phyloP scores from a whole-genome alignment of 2,113 vertebrate species.

The Ictidomys tridecemlineatus region DNA sequence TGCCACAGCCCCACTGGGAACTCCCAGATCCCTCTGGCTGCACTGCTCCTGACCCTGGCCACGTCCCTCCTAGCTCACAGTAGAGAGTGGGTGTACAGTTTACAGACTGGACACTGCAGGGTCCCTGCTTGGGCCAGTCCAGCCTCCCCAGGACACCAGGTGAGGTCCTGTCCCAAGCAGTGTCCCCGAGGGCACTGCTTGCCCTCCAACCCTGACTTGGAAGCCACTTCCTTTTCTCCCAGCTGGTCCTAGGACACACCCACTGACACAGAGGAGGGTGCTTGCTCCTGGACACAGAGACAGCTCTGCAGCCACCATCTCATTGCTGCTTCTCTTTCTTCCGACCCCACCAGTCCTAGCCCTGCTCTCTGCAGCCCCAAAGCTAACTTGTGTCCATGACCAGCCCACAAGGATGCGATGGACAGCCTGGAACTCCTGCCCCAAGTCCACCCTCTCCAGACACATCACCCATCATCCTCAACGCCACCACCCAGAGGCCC shows the following conservation, averaged over 20 bases:
- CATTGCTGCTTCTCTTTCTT: not conserved
- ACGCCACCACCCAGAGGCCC: not conserved
- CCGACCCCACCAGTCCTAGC: not conserved
- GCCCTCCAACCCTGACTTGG: not conserved
- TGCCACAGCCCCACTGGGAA: not conserved
- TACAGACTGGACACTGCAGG: too few species aligned
- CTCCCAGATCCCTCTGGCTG: rapidly evolving
- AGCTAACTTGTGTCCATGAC: not conserved
- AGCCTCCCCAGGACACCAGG: not conserved
- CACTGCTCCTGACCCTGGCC: not conserved
- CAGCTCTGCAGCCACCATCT: not conserved
- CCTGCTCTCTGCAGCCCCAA: not conserved
- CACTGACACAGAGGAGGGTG: not conserved
- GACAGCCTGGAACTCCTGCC: not conserved
- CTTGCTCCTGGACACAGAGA: not conserved
- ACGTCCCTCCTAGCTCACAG: not conserved
- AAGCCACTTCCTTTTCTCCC: not conserved
- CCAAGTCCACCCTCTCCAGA: not conserved
- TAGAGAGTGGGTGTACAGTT: rapidly evolving
- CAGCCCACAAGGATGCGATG: not conserved
- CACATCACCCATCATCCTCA: not conserved
- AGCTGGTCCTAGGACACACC: not conserved
- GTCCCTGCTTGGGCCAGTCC: not conserved
- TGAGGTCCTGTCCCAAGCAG: not conserved
- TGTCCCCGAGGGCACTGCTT: not conserved